Conservation (phyloP, 2,113 vertebrate genomes). For the Mionectes macconnelli region DNA sequence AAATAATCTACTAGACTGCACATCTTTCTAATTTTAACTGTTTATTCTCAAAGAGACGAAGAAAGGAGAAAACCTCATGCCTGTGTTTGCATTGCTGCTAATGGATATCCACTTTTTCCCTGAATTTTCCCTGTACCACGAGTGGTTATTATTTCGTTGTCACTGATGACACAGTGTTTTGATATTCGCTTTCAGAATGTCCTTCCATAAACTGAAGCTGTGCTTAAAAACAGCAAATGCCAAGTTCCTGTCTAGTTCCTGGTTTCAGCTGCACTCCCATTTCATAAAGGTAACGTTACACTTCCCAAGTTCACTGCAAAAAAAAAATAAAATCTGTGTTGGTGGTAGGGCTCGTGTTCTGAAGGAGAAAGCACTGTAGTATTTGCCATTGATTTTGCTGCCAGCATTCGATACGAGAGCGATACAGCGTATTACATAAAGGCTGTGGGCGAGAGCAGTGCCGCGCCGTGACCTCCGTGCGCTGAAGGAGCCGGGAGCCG, state of each 20-base stretch:
- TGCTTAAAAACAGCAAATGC: background rate
- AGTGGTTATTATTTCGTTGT: background rate
- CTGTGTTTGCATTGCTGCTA: background rate
- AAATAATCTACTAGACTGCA: background rate
- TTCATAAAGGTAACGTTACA: background rate
- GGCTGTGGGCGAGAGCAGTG: background rate
- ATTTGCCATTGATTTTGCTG: background rate
- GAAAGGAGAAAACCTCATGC: background rate
- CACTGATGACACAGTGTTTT: background rate
- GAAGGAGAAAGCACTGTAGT: background rate
- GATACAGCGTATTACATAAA: background rate
- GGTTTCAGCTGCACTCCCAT: background rate
- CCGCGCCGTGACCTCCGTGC: background rate
- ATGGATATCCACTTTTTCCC: background rate
- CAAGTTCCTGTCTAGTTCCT: background rate
- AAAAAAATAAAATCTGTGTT: background rate
- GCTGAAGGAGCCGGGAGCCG: background rate
- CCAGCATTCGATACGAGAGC: background rate
- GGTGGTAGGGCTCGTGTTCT: background rate
- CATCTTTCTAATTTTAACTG: background rate
- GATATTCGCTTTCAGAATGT: background rate
- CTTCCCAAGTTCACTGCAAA: background rate
- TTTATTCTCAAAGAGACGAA: background rate
- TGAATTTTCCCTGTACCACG: background rate
- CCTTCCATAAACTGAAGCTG: background rate